These are phyloP conservation scores for Zoanthus solanderi DNA, from an alignment of 92 coral and sea anemone species.

Conservation along the genomic window DNA sequence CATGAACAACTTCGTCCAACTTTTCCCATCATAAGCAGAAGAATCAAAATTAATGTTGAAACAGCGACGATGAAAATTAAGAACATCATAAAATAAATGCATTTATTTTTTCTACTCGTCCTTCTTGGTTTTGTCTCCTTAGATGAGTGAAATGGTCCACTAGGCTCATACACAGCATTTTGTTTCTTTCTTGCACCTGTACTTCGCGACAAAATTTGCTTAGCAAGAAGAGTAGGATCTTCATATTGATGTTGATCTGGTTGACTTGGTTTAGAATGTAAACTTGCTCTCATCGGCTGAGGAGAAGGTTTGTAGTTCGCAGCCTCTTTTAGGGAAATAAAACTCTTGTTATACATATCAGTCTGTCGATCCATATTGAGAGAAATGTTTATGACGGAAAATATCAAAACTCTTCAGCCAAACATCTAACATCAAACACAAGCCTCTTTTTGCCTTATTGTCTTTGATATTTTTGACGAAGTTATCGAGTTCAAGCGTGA, in stretches of 20 bases:
- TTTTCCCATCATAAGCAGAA: conserved; percentile 17
- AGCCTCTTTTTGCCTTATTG: background rate
- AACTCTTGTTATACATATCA: background rate
- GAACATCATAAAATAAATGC: conserved; percentile 23
- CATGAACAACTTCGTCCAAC: conserved; percentile 16
- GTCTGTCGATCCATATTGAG: conserved; percentile 1
- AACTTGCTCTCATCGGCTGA: conserved; percentile 21
- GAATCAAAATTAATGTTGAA: conserved; percentile 16
- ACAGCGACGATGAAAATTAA: conserved; percentile 17
- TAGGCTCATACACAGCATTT: conserved; percentile 6
- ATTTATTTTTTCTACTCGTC: background rate
- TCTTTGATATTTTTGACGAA: background rate
- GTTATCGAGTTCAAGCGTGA: conserved; percentile 10
- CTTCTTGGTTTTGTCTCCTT: conserved; percentile 10
- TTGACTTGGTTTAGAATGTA: background rate
- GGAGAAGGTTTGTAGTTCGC: conserved; percentile 13
- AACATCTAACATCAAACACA: background rate
- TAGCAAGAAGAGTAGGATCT: conserved; percentile 13
- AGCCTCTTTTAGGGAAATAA: conserved; percentile 25
- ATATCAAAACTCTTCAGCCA: background rate
- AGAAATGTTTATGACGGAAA: background rate
- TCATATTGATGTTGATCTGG: conserved; percentile 31
- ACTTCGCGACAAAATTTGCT: conserved; percentile 21
- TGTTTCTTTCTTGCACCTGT: conserved; percentile 29
- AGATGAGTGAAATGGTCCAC: background rate